phyloP scores from a whole-genome alignment of 2,797 vertebrate species.

The Danio albolineatus region DNA sequence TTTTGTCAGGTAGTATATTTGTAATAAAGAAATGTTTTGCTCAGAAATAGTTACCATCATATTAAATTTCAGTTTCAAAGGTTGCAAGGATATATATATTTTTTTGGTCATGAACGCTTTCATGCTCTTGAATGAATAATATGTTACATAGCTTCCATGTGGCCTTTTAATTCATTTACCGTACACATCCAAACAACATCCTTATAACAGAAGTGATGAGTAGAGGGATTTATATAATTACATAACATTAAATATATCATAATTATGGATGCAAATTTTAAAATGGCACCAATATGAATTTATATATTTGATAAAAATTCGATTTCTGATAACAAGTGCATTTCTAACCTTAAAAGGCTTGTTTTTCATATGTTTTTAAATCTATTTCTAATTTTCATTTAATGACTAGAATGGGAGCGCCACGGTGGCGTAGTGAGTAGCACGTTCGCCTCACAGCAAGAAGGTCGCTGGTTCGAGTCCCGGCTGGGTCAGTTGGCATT shows the following conservation, averaged over 20 bases:
- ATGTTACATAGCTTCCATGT: not conserved
- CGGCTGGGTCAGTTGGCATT: too few species aligned
- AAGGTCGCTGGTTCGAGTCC: too few species aligned
- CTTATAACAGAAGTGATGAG: not conserved
- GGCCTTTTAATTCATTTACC: not conserved
- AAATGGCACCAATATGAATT: not conserved
- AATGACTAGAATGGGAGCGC: too few species aligned
- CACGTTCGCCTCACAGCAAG: too few species aligned
- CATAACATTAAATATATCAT: not conserved
- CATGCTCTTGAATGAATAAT: conserved; percentile 7
- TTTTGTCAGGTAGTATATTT: not conserved
- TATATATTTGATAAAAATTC: not conserved
- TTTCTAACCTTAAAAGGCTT: not conserved
- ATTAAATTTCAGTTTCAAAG: too few species aligned
- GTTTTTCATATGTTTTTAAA: not conserved
- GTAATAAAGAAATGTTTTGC: not conserved
- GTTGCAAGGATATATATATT: too few species aligned
- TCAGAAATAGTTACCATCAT: too few species aligned
- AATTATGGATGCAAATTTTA: not conserved
- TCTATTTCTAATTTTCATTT: not conserved
- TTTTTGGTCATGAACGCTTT: conserved; percentile 14
- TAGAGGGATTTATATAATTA: conserved; percentile 5
- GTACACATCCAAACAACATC: not conserved
- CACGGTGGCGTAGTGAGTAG: too few species aligned
- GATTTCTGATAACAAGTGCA: too few species aligned